A percentile compares a stretch with the other conserved stretches of the same genome.
phyloP scores from a whole-genome alignment of 1,140 invertebrate species.

The Atopsyche davidsoni region DNA sequence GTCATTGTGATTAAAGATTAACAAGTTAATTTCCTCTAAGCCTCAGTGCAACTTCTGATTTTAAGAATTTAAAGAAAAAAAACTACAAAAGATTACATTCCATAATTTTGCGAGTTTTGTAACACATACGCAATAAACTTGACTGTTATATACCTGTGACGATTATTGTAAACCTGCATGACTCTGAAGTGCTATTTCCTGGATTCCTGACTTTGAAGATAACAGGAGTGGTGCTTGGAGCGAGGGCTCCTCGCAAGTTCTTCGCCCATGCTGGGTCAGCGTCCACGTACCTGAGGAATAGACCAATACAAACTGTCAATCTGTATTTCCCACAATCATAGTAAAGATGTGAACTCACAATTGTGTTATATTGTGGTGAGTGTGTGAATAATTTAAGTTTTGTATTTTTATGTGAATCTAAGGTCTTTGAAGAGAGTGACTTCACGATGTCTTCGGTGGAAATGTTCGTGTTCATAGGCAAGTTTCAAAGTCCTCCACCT shows the following conservation, averaged over 20 bases:
- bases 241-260: conserved; percentile 54
- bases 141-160: conserved; percentile 51
- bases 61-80: too few relatives aligned
- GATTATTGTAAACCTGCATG: conserved; percentile 57
- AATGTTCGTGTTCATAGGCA: too few relatives aligned
- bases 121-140: conserved; percentile 3
- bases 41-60: too few relatives aligned
- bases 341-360: too few relatives aligned
- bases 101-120: conserved; percentile 9
- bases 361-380: too few relatives aligned
- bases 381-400: too few relatives aligned
- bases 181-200: conserved; percentile 47
- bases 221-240: conserved; percentile 52
- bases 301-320: conserved; percentile 12
- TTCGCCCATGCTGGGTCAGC: conserved; percentile 59
- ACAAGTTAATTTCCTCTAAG: too few relatives aligned
- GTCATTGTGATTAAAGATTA: too few relatives aligned
- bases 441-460: too few relatives aligned
- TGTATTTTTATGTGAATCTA: too few relatives aligned
- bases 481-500: conserved; percentile 37
- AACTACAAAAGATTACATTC: conserved; percentile 6
- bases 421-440: too few relatives aligned
- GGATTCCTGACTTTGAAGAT: conserved; percentile 57
- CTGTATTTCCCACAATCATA: too few relatives aligned
- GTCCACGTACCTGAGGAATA: conserved; percentile 50